phyloP scores from a whole-genome alignment of 1,140 invertebrate genomes.

The Brachionus manjavacas region DNA sequence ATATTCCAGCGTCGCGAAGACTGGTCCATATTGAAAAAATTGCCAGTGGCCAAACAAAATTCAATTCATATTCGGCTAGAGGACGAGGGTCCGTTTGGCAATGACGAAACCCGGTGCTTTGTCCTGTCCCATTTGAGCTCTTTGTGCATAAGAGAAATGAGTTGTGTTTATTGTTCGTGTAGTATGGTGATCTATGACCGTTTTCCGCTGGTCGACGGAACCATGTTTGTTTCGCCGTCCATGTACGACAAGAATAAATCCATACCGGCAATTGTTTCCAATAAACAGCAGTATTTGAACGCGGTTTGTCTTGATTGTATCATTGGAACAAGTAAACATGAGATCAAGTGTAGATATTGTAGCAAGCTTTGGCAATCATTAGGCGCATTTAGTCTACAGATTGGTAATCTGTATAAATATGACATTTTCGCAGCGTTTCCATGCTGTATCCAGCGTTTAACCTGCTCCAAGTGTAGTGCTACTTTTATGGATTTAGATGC shows the following conservation, averaged over 20 bases:
- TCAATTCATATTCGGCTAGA: constrained; percentile 78
- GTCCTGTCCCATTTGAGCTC: constrained; percentile 81
- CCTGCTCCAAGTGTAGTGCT: background rate
- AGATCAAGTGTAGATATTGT: background rate
- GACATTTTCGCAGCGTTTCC: constrained; percentile 43
- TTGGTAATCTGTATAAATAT: constrained; percentile 38
- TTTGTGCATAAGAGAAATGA: constrained; percentile 70
- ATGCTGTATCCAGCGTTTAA: constrained; percentile 2
- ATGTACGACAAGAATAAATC: constrained; percentile 45
- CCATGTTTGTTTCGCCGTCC: constrained; percentile 84
- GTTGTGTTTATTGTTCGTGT: constrained; percentile 77
- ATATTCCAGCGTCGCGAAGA: constrained; percentile 83
- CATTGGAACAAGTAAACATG: background rate
- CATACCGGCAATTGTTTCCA: background rate
- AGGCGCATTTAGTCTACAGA: background rate
- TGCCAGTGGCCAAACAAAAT: constrained; percentile 90
- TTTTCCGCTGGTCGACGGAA: constrained; percentile 91
- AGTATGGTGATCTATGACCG: constrained; percentile 85
- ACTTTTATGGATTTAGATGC: background rate
- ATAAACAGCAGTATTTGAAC: constrained; percentile 1
- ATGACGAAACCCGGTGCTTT: constrained; percentile 89
- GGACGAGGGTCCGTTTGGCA: constrained; percentile 91
- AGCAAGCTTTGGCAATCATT: background rate
- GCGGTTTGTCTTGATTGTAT: constrained; percentile 9
- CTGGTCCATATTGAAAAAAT: constrained; percentile 85